Evolutionary conservation across 1,140 invertebrate genomes (phyloP).

Genomic region (Brachystomella parvula): DNA sequence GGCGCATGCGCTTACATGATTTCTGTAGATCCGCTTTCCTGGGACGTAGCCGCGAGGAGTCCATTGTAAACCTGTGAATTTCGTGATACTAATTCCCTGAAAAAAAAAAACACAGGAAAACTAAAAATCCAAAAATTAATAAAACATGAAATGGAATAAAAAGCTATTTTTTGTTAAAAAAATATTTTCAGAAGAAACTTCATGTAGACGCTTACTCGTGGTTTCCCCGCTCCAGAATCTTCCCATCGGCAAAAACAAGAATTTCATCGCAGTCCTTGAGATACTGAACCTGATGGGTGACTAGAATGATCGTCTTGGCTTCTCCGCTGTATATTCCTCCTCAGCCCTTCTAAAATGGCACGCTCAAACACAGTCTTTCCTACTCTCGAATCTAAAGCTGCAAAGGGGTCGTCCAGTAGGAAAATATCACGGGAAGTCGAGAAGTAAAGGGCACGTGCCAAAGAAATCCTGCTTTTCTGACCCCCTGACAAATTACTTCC

Average conservation of each 20-base stretch:
- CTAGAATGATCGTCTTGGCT: slow-evolving; percentile 77
- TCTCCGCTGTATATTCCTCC: slow-evolving; percentile 44
- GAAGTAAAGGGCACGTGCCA: slow-evolving; percentile 54
- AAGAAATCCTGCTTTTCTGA: slow-evolving; percentile 53
- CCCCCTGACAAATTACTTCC: slow-evolving; percentile 69
- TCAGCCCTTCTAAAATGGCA: slow-evolving; percentile 70
- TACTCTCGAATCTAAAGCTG: slow-evolving; percentile 79
- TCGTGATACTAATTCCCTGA: background rate
- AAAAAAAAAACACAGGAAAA: background rate
- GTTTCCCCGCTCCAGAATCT: slow-evolving; percentile 54
- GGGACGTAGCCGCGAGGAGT: background rate
- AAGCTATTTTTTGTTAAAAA: too few species aligned
- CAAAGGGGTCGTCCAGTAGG: slow-evolving; percentile 52
- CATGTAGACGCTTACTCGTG: slow-evolving; percentile 63
- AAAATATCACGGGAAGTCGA: slow-evolving; percentile 44
- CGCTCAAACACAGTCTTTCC: slow-evolving; percentile 72
- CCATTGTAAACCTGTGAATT: background rate
- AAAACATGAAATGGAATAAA: too few species aligned
- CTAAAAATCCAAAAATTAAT: background rate
- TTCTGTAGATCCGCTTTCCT: background rate
- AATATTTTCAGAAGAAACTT: too few species aligned
- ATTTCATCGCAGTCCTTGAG: slow-evolving; percentile 68
- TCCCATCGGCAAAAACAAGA: slow-evolving; percentile 64
- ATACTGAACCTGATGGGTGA: slow-evolving; percentile 73
- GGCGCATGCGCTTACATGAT: slow-evolving; percentile 1